phyloP scores from a whole-genome alignment of 2,797 vertebrate species.

The Acrossocheilus wenchowensis region DNA sequence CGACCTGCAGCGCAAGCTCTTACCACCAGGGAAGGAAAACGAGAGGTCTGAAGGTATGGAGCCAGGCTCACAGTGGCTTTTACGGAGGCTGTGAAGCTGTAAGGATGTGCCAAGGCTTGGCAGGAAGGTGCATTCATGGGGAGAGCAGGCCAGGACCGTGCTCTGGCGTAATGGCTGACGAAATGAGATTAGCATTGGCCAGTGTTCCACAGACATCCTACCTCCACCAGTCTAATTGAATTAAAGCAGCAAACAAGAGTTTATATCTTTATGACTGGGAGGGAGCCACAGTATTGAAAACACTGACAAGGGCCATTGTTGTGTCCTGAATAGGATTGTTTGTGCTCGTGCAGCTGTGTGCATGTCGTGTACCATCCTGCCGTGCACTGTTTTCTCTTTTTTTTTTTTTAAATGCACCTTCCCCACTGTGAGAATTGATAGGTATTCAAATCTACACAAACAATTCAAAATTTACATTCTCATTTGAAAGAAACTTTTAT shows the following conservation, averaged over 20 bases:
- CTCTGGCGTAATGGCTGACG: slow-evolving; percentile 54
- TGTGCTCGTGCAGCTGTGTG: background rate
- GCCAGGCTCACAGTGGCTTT: slow-evolving; percentile 37
- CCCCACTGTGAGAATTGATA: slow-evolving; percentile 10
- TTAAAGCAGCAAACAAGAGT: slow-evolving; percentile 62
- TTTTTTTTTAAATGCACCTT: slow-evolving; percentile 26
- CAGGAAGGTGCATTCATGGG: slow-evolving; percentile 33
- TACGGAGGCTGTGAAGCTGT: slow-evolving; percentile 35
- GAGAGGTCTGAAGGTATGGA: slow-evolving; percentile 15
- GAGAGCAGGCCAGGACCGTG: slow-evolving; percentile 46
- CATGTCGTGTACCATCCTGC: background rate
- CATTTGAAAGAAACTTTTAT: background rate
- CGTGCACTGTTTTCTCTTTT: background rate
- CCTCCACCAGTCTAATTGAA: slow-evolving; percentile 62
- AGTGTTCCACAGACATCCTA: slow-evolving; percentile 63
- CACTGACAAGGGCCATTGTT: slow-evolving; percentile 44
- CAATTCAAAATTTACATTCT: background rate
- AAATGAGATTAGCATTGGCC: slow-evolving; percentile 63
- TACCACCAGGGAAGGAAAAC: background rate
- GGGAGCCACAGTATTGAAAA: slow-evolving; percentile 53
- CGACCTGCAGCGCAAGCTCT: slow-evolving; percentile 3
- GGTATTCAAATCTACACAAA: background rate
- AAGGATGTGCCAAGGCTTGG: slow-evolving; percentile 52
- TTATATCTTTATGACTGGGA: slow-evolving; percentile 61
- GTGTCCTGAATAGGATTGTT: slow-evolving; percentile 21